Conservation (phyloP, 1,140 invertebrate species). For the Dinoponera quadriceps region DNA sequence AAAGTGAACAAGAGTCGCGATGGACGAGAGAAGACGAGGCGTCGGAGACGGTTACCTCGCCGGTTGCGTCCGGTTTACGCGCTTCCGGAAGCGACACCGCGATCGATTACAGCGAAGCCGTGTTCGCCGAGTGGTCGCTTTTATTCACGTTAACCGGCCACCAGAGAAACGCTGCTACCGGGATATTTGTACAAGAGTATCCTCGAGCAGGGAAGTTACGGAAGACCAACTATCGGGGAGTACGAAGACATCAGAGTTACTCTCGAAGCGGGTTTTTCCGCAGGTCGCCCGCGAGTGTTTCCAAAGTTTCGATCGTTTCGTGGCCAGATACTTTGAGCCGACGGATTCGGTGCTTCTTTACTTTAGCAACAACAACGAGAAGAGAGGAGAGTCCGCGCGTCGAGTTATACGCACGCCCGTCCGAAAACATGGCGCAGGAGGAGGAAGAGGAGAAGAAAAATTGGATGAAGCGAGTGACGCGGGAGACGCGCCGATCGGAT, state of each 20-base stretch:
- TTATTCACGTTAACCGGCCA: slow-evolving; percentile 65
- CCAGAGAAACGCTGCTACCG: slow-evolving; percentile 62
- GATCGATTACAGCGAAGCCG: slow-evolving; percentile 51
- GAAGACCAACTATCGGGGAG: slow-evolving; percentile 64
- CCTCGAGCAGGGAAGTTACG: background rate
- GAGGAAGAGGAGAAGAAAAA: slow-evolving; percentile 84
- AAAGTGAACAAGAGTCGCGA: background rate
- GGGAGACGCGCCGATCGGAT: slow-evolving; percentile 65
- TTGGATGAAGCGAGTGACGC: slow-evolving; percentile 85
- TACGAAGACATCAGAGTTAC: slow-evolving; percentile 71
- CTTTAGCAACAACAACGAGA: slow-evolving; percentile 83
- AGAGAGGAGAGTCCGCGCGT: slow-evolving; percentile 81
- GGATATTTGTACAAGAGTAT: slow-evolving; percentile 59
- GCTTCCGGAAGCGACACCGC: slow-evolving; percentile 50
- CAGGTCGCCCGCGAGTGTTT: slow-evolving; percentile 82
- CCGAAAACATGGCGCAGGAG: slow-evolving; percentile 85
- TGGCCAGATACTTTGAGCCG: slow-evolving; percentile 79
- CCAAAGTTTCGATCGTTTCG: slow-evolving; percentile 82
- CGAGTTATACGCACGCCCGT: slow-evolving; percentile 85
- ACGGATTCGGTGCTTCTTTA: slow-evolving; percentile 83
- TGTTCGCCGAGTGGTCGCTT: slow-evolving; percentile 22
- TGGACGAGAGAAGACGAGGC: background rate
- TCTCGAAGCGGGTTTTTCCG: slow-evolving; percentile 66
- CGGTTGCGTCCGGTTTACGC: background rate
- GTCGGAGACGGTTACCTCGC: background rate